Percentiles rank a stretch among this genome's conserved stretches.
These are phyloP conservation scores for Conger conger DNA, from an alignment of 2,113 vertebrate species.

Conservation along the genomic window DNA sequence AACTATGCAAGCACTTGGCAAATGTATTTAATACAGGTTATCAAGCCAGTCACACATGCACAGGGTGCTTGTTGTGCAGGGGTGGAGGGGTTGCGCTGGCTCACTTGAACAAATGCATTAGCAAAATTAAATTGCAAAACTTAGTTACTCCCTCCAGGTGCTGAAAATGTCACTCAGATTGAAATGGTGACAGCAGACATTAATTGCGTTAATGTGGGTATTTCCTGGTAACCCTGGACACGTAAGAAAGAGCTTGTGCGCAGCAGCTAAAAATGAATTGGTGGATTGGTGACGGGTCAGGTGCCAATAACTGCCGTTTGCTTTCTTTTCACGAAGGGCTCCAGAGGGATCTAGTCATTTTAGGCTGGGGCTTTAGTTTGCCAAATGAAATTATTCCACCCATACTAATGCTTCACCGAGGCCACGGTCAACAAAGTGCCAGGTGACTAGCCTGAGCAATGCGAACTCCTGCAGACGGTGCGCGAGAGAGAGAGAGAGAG, in stretches of 20 bases:
- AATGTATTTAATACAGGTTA: no score
- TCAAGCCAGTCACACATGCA: no score
- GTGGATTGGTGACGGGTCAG: background rate
- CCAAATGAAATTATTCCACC: conserved; percentile 48
- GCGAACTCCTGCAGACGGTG: background rate
- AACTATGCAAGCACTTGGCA: no score
- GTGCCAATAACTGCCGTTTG: background rate
- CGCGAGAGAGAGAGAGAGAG: background rate
- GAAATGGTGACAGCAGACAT: background rate
- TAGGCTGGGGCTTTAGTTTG: conserved; percentile 20
- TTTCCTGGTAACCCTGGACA: background rate
- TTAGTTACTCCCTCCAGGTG: background rate
- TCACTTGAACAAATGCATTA: background rate
- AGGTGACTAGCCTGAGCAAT: conserved; percentile 48
- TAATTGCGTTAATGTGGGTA: background rate
- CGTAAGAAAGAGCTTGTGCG: background rate
- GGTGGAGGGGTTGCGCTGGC: background rate
- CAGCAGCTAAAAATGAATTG: background rate
- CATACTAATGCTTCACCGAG: conserved; percentile 43
- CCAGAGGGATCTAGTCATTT: background rate
- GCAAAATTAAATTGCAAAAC: background rate
- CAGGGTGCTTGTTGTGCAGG: no score
- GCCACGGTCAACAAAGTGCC: conserved; percentile 32
- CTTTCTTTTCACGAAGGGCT: background rate
- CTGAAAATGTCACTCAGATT: background rate